These are phyloP conservation scores for Anas platyrhynchos DNA, from an alignment of 2,113 vertebrate genomes.

Conservation along the genomic window DNA sequence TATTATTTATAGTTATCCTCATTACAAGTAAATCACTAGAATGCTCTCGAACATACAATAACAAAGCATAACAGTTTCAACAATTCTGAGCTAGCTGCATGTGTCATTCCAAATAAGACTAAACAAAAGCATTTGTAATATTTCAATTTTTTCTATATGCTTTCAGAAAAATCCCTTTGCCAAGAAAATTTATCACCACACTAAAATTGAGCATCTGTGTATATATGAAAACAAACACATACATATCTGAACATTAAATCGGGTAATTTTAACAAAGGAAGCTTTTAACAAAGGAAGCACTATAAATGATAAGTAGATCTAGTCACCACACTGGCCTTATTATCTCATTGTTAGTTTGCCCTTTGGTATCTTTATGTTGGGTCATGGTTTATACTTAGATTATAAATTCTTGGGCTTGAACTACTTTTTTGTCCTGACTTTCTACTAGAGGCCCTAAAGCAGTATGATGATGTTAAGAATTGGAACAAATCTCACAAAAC, in stretches of 20 bases:
- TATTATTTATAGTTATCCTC: not conserved
- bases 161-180: not conserved
- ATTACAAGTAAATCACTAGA: not conserved
- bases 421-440: not conserved
- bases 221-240: not conserved
- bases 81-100: not conserved
- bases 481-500: not conserved
- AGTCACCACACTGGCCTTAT: not conserved
- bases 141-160: not conserved
- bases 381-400: not conserved
- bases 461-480: not conserved
- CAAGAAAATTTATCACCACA: not conserved
- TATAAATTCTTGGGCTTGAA: not conserved
- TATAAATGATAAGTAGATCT: not conserved
- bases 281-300: not conserved
- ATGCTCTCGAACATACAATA: not conserved
- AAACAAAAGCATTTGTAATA: not conserved
- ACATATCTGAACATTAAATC: not conserved
- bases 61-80: not conserved
- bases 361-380: not conserved
- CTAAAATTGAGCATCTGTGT: not conserved
- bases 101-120: not conserved
- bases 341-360: not conserved
- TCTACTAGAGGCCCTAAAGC: not conserved
- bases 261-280: not conserved